A percentile compares a stretch with the other conserved stretches of the same genome.
Evolutionary conservation across 2,888 invertebrate species (phyloP).

Genomic region (Loripinus fragilis): DNA sequence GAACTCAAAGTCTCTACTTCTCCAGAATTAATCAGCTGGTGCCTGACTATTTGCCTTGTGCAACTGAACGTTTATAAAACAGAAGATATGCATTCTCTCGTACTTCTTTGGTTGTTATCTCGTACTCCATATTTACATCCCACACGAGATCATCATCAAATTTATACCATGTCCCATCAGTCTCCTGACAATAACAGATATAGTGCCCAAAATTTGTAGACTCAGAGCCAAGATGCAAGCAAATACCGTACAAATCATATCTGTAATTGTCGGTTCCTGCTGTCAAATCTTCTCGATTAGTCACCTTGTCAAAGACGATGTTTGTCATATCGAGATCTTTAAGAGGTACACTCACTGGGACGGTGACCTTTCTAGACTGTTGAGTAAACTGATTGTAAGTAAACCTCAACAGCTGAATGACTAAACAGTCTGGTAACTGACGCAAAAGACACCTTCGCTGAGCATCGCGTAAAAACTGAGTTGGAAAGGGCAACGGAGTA

Average conservation of each 20-base stretch:
- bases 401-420: conserved; percentile 81
- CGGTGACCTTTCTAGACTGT: conserved; percentile 73
- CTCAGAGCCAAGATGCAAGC: conserved; percentile 78
- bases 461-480: conserved; percentile 61
- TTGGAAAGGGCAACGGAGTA: conserved; percentile 23
- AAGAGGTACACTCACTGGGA: conserved; percentile 77
- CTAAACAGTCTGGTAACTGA: conserved; percentile 81
- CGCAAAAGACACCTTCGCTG: conserved; percentile 78
- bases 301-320: conserved; percentile 79
- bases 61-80: conserved; percentile 73
- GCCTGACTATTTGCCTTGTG: too few species aligned
- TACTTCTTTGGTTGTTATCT: conserved; percentile 76
- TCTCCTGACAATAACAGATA: conserved; percentile 73
- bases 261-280: conserved; percentile 59
- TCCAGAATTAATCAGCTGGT: too few species aligned
- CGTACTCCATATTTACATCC: conserved; percentile 81
- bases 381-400: conserved; percentile 69
- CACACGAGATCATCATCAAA: conserved; percentile 80
- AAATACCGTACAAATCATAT: conserved; percentile 80
- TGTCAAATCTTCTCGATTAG: conserved; percentile 75
- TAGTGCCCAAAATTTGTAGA: conserved; percentile 80
- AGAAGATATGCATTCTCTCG: conserved; percentile 81
- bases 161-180: conserved; percentile 75
- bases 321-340: conserved; percentile 74
- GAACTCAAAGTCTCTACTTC: too few species aligned